Evolutionary conservation across 2,888 invertebrate genomes (phyloP).

Genomic region (Agriopis leucophaearia): DNA sequence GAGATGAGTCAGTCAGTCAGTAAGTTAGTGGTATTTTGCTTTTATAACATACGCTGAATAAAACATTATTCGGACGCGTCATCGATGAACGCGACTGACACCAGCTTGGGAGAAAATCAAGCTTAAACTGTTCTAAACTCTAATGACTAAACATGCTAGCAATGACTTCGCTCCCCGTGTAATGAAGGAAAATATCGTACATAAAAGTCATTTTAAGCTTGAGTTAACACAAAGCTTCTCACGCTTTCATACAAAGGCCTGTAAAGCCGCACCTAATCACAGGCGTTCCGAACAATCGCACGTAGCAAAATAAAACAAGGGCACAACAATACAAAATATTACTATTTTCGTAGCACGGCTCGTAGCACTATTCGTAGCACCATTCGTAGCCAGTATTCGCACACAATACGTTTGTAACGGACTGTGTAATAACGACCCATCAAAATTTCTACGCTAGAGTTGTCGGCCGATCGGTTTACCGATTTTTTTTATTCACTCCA

Average conservation of each 20-base stretch:
- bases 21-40: no score
- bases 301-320: conserved; percentile 50
- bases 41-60: no score
- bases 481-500: conserved; percentile 70
- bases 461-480: conserved; percentile 67
- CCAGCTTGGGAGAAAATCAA: no score
- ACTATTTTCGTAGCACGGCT: conserved; percentile 35
- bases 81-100: no score
- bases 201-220: background rate
- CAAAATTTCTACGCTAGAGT: conserved; percentile 79
- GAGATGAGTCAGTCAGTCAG: no score
- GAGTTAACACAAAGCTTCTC: conserved; percentile 5
- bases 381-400: conserved; percentile 51
- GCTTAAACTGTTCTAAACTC: no score
- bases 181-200: no score
- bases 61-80: no score
- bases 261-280: conserved; percentile 51
- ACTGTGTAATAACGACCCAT: conserved; percentile 81
- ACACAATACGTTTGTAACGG: conserved; percentile 80
- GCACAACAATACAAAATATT: conserved; percentile 60
- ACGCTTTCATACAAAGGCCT: conserved; percentile 17
- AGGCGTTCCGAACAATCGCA: conserved; percentile 40
- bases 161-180: no score
- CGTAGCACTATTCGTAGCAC: conserved; percentile 43
- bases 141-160: no score